These are phyloP conservation scores for Calcarius lapponicus DNA, from an alignment of 2,797 vertebrate species.

Conservation along the genomic window DNA sequence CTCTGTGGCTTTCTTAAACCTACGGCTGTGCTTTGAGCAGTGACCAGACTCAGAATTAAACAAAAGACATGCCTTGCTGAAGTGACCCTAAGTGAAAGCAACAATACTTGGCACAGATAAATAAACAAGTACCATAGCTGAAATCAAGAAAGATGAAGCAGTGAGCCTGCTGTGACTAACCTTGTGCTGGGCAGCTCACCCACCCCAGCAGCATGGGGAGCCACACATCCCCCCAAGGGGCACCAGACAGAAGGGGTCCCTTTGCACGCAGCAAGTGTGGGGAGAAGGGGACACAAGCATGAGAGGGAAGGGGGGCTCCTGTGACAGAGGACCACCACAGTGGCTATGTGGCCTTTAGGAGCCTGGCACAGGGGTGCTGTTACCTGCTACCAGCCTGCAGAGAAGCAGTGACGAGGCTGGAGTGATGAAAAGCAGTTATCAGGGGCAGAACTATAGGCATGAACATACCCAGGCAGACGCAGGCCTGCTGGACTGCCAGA, in stretches of 20 bases:
- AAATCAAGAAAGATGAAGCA: not conserved
- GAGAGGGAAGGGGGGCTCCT: not conserved
- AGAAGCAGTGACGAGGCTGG: not conserved
- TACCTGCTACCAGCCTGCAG: not conserved
- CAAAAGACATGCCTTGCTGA: not conserved
- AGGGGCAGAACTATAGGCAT: not conserved
- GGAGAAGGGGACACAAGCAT: not conserved
- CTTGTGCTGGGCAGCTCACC: not conserved
- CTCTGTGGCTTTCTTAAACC: not conserved
- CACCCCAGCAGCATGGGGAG: not conserved
- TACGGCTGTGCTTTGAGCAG: not conserved
- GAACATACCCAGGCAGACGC: not conserved
- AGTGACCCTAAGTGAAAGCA: not conserved
- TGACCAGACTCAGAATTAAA: not conserved
- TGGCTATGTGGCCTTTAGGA: not conserved
- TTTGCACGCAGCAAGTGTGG: not conserved
- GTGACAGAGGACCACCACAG: not conserved
- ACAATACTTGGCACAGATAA: not conserved
- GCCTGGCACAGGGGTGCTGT: not conserved
- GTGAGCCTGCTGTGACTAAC: not conserved
- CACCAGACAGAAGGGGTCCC: not conserved
- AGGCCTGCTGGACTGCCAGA: not conserved
- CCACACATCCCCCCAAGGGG: accelerated
- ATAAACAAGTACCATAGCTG: not conserved
- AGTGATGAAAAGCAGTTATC: not conserved